These are phyloP conservation scores for Oligia fasciuncula DNA, from an alignment of 2,888 invertebrate species.

Conservation along the genomic window DNA sequence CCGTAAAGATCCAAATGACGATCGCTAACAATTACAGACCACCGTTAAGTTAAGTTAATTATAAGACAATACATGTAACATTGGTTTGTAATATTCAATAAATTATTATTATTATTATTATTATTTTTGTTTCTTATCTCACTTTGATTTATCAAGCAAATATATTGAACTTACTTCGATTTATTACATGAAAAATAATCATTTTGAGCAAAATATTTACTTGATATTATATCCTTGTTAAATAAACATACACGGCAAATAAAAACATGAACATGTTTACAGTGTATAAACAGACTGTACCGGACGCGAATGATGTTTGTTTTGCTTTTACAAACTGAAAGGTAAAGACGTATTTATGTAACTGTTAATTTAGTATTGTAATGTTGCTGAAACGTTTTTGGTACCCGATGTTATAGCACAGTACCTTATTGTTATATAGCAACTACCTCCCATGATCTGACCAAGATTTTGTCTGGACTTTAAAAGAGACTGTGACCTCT, in stretches of 20 bases:
- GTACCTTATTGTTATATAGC: too few relatives aligned
- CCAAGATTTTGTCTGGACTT: too few relatives aligned
- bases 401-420: not conserved
- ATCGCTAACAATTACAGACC: too few relatives aligned
- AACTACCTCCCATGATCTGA: too few relatives aligned
- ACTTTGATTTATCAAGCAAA: not conserved
- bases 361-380: not conserved
- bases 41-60: too few relatives aligned
- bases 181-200: not conserved
- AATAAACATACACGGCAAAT: conserved; percentile 1
- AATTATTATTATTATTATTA: too few relatives aligned
- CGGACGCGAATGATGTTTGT: conserved; percentile 38
- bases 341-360: conserved; percentile 9
- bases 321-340: conserved; percentile 35
- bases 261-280: conserved; percentile 18
- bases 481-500: too few relatives aligned
- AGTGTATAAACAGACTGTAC: conserved; percentile 22
- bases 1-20: too few relatives aligned
- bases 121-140: too few relatives aligned
- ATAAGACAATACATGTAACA: too few relatives aligned
- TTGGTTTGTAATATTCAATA: too few relatives aligned
- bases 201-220: conserved; percentile 7
- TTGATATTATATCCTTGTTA: not conserved
- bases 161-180: not conserved
- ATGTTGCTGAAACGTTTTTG: not conserved